Percentiles rank a stretch among this genome's conserved stretches.
Evolutionary conservation across 2,888 invertebrate species (phyloP).

Genomic region (Pediacus dermestoides): DNA sequence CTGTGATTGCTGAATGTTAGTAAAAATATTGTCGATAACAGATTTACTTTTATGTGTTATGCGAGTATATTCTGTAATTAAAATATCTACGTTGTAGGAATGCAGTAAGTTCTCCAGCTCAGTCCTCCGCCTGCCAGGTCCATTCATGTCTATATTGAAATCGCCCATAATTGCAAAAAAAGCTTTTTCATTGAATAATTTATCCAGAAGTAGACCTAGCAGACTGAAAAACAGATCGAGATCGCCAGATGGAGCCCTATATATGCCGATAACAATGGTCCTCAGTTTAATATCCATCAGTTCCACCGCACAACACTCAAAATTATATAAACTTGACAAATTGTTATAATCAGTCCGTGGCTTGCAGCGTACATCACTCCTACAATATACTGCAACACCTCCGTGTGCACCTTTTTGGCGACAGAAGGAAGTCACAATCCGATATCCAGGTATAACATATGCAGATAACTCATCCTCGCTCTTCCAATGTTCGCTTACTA

Average conservation of each 20-base stretch:
- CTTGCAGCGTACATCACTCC: background rate
- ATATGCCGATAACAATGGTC: background rate
- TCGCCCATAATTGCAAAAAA: background rate
- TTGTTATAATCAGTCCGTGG: background rate
- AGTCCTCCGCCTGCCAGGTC: background rate
- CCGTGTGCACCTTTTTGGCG: constrained; percentile 2
- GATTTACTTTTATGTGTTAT: constrained; percentile 1
- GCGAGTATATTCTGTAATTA: background rate
- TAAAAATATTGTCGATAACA: constrained; percentile 1
- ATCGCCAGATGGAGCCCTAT: background rate
- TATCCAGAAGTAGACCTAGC: constrained; percentile 1
- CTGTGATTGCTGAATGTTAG: background rate
- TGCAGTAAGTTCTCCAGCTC: background rate
- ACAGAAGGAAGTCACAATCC: constrained; percentile 1
- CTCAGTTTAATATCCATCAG: background rate
- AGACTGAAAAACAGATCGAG: background rate
- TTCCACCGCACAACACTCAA: constrained; percentile 4
- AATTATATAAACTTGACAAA: constrained; percentile 1
- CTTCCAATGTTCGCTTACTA: constrained; percentile 2
- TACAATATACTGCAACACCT: constrained; percentile 3
- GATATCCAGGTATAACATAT: background rate
- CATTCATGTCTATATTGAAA: constrained; percentile 3
- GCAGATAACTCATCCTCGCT: constrained; percentile 1
- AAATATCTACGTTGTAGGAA: background rate
- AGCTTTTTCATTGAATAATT: constrained; percentile 1